Conservation (phyloP, 2,797 vertebrate genomes). For the Parambassis ranga region DNA sequence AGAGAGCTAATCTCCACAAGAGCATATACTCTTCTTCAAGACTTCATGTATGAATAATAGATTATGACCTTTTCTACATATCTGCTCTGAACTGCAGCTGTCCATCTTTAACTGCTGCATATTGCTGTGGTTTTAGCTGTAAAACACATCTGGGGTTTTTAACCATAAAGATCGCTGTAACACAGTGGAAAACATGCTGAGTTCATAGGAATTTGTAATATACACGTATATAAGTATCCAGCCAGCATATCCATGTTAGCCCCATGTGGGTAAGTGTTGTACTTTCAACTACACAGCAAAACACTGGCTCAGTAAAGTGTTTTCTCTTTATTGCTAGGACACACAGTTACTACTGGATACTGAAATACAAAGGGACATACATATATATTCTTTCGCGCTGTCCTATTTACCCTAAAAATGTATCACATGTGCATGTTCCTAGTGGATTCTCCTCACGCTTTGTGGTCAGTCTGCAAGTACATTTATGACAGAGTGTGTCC, state of each 20-base stretch:
- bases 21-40: conserved; percentile 44
- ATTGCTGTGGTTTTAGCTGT: conserved; percentile 17
- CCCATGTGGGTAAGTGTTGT: neutral
- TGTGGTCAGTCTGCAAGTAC: neutral
- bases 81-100: conserved; percentile 23
- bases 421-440: no score
- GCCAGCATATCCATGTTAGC: neutral
- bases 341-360: neutral
- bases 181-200: conserved; percentile 6
- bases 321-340: neutral
- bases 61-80: conserved; percentile 46
- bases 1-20: conserved; percentile 24
- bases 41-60: conserved; percentile 57
- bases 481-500: no score
- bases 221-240: neutral
- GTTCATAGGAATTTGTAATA: conserved; percentile 16
- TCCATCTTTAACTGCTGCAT: conserved; percentile 22
- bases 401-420: no score
- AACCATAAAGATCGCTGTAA: neutral
- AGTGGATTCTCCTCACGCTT: no score
- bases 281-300: neutral
- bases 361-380: no score
- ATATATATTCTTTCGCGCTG: no score
- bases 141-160: conserved; percentile 1
- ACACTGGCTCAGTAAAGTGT: neutral